phyloP scores from a whole-genome alignment of 92 coral and sea anemone species.

The Actinostola sp. region DNA sequence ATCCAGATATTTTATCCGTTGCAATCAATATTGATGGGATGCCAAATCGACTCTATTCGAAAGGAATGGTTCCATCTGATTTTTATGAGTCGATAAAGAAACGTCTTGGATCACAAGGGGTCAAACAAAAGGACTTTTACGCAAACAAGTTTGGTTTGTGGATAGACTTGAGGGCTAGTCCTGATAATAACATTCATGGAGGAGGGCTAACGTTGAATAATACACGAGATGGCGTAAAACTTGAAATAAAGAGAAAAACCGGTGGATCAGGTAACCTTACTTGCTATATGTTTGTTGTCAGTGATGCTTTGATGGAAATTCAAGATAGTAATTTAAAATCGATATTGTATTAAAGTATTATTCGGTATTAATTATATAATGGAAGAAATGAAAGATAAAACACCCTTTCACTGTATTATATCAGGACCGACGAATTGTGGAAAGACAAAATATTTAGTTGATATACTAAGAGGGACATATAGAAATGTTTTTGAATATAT shows the following conservation, averaged over 20 bases:
- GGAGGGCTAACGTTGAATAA: slow-evolving; percentile 31
- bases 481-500: slow-evolving; percentile 26
- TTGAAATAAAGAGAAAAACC: slow-evolving; percentile 14
- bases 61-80: slow-evolving; percentile 24
- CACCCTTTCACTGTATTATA: too few relatives aligned
- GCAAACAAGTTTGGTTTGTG: slow-evolving; percentile 47
- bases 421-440: slow-evolving; percentile 44
- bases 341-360: slow-evolving; percentile 28
- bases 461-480: slow-evolving; percentile 15
- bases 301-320: slow-evolving; percentile 52
- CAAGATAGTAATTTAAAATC: slow-evolving; percentile 23
- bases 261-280: slow-evolving; percentile 32
- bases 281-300: slow-evolving; percentile 37
- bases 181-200: slow-evolving; percentile 54
- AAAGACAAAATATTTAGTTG: slow-evolving; percentile 9
- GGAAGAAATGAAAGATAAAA: too few relatives aligned
- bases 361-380: neutral
- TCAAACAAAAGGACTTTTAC: slow-evolving; percentile 44
- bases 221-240: slow-evolving; percentile 54
- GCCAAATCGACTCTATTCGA: slow-evolving; percentile 49
- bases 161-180: slow-evolving; percentile 50
- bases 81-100: slow-evolving; percentile 26
- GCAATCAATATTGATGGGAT: slow-evolving; percentile 39
- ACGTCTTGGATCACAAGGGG: too few relatives aligned
- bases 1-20: slow-evolving; percentile 29